Evolutionary conservation across 2,888 invertebrate genomes (phyloP), one percentile per base, ranked within the genome.

Genomic region (Ormyrus pomaceus): DNA sequence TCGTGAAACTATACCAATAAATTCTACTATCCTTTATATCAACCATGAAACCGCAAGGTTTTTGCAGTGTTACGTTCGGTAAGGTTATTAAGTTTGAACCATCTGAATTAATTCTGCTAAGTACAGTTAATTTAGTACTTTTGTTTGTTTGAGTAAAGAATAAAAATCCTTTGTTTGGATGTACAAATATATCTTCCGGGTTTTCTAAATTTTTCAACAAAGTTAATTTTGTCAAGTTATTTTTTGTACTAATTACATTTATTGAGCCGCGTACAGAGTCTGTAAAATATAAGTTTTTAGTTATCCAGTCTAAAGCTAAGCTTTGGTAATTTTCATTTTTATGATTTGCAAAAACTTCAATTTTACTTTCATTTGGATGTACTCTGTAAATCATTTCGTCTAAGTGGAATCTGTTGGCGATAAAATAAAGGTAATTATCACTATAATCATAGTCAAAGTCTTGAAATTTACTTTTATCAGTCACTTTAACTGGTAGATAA

Each of bases 1-100:
- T 66, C 0, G 48, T 62, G 75, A 71, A 77, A 4, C 74, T 53
- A 56, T 59, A 82, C 79, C 79, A 80, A 51, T 80, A 82, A 48
- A 82, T 62, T 34, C 50, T 48, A 10, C 74, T 77, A 0, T 82
- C 72, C 0, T 71, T 5, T 4, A 46, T 48, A 19, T 82, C 82
- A 0, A 82, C 13, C 5, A 75, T n/a, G 50, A 77, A 82, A 9
- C 79, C 82, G 9, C 79, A 82, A 46, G 9, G 45, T 46, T 75
- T 68, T 48, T 46, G 61, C 9, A 80, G 53, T 5, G 55, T 34
- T 8, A 58, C 6, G 9, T 71, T 9, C 0, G 55, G 2, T 19
- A 80, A 80, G n/a, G 58, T 19, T 2, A 45, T 72, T 46, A 82
- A 75, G 53, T 80, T 75, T 0, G 70, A 13, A 0, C 80, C 82